These are phyloP conservation scores for Poeciliopsis turneri DNA, from an alignment of 2,797 vertebrate species.

Conservation along the genomic window DNA sequence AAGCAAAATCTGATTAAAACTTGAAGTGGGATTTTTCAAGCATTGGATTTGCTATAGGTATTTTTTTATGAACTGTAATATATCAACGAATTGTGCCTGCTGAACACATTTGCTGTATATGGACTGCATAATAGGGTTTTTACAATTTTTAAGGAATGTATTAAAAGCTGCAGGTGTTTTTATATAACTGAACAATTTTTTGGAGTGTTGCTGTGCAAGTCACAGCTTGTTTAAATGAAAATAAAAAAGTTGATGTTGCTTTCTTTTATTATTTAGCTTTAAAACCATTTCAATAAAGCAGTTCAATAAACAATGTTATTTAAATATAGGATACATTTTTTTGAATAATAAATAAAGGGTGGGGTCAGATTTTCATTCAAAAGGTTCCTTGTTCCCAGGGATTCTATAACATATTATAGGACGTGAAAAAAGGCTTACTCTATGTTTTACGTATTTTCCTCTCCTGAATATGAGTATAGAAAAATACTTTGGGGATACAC, in stretches of 20 bases:
- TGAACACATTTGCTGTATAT: slow-evolving; percentile 51
- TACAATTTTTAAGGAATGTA: slow-evolving; percentile 59
- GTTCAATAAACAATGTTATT: neutral
- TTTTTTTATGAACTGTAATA: slow-evolving; percentile 63
- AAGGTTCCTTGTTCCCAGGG: neutral
- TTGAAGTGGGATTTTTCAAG: slow-evolving; percentile 69
- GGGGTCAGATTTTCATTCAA: neutral
- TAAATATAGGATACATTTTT: neutral
- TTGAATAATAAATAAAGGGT: neutral
- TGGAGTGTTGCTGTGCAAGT: slow-evolving; percentile 67
- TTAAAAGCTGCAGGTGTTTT: slow-evolving; percentile 54
- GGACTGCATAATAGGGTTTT: slow-evolving; percentile 55
- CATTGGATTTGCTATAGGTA: slow-evolving; percentile 49
- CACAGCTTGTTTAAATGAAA: slow-evolving; percentile 67
- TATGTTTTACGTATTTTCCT: neutral
- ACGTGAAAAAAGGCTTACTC: no score
- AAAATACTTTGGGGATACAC: neutral
- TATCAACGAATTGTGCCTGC: slow-evolving; percentile 65
- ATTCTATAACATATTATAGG: no score
- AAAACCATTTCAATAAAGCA: neutral
- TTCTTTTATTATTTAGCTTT: neutral
- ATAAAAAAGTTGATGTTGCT: slow-evolving; percentile 7
- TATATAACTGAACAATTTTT: slow-evolving; percentile 24
- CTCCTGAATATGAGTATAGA: neutral
- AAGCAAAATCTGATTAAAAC: slow-evolving; percentile 61